Conservation (phyloP, 2,888 invertebrate species). For the Neria commutata region DNA sequence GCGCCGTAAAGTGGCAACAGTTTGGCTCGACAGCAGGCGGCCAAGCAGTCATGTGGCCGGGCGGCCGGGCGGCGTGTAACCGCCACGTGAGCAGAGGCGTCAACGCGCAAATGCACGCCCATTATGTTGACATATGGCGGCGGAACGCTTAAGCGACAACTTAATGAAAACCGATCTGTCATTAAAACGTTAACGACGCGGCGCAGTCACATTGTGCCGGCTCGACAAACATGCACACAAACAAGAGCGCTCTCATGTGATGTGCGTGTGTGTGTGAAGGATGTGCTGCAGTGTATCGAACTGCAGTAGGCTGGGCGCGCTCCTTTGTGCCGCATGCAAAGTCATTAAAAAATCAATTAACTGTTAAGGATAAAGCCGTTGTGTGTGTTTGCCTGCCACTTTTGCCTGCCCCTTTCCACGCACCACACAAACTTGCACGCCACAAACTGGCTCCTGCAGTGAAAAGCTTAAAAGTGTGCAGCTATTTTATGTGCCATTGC, state of each 20-base stretch:
- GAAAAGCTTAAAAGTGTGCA: no score
- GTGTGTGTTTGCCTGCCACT: conserved; percentile 21
- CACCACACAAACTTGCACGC: not conserved
- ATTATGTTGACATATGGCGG: conserved; percentile 38
- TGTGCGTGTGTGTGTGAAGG: not conserved
- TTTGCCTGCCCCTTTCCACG: not conserved
- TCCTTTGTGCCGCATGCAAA: conserved; percentile 35
- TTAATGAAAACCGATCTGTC: conserved; percentile 49
- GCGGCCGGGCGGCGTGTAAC: conserved; percentile 4
- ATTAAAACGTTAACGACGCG: conserved; percentile 42
- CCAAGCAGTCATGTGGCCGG: not conserved
- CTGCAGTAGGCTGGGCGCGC: not conserved
- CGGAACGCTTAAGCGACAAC: conserved; percentile 18
- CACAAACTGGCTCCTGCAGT: no score
- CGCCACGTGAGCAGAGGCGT: conserved; percentile 21
- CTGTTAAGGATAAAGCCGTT: conserved; percentile 33
- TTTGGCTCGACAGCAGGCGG: not conserved
- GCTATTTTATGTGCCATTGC: not conserved
- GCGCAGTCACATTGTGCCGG: not conserved
- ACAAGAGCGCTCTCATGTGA: not conserved
- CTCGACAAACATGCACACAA: not conserved
- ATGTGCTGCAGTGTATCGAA: not conserved
- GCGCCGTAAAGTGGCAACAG: conserved; percentile 1
- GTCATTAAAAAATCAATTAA: conserved; percentile 44
- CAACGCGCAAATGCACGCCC: conserved; percentile 32